These are phyloP conservation scores for Drosophila erecta DNA, from an alignment of 1,140 invertebrate genomes.

Conservation along the genomic window DNA sequence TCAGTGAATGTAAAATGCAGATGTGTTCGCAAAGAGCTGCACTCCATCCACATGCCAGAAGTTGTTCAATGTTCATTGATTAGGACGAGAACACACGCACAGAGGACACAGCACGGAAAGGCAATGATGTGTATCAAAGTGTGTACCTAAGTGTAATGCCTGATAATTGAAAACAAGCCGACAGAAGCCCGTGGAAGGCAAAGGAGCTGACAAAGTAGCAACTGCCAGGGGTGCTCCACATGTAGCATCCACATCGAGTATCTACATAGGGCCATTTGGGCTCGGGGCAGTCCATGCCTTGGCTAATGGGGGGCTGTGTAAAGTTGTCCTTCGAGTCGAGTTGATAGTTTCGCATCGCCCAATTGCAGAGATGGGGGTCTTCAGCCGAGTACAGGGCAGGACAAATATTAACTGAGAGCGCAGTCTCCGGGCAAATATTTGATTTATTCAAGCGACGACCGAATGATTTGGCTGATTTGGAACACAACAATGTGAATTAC, in stretches of 20 bases:
- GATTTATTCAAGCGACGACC: slow-evolving; percentile 15
- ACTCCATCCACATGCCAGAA: slow-evolving; percentile 40
- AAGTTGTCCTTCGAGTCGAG: slow-evolving; percentile 35
- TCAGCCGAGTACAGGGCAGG: no score
- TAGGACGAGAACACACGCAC: slow-evolving; percentile 22
- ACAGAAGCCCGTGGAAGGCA: slow-evolving; percentile 29
- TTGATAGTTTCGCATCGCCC: slow-evolving; percentile 36
- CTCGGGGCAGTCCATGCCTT: slow-evolving; percentile 7
- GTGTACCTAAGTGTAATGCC: slow-evolving; percentile 51
- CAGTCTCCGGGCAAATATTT: slow-evolving; percentile 39
- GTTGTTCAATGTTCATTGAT: slow-evolving; percentile 71
- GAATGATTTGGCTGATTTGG: no score
- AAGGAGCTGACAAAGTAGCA: slow-evolving; percentile 37
- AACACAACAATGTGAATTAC: no score
- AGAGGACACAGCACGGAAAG: slow-evolving; percentile 8
- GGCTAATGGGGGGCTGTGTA: slow-evolving; percentile 38
- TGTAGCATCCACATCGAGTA: slow-evolving; percentile 12
- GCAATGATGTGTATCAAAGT: slow-evolving; percentile 19
- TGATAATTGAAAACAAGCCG: slow-evolving; percentile 69
- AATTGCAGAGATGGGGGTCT: slow-evolving; percentile 4
- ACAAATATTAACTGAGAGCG: slow-evolving; percentile 22
- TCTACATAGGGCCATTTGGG: not conserved
- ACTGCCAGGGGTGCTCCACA: slow-evolving; percentile 14
- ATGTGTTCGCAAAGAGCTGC: slow-evolving; percentile 43
- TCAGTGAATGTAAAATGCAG: slow-evolving; percentile 36